phyloP scores from a whole-genome alignment of 1,140 invertebrate genomes.

The Holotrichia oblita region DNA sequence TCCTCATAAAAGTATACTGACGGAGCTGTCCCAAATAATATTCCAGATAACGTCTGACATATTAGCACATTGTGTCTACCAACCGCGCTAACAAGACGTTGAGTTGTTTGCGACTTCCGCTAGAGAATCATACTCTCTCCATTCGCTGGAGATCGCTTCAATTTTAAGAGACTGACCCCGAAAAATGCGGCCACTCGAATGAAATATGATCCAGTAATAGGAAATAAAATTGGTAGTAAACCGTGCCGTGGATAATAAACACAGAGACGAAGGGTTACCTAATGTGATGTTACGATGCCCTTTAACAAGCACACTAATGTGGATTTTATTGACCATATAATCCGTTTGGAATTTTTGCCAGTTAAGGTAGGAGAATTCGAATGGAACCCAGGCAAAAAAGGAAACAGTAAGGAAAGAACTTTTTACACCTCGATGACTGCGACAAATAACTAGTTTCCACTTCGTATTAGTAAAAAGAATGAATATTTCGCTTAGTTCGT shows the following conservation, averaged over 20 bases:
- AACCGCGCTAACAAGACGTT: constrained; percentile 20
- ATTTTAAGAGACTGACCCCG: constrained; percentile 34
- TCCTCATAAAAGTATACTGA: not conserved
- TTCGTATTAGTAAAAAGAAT: not conserved
- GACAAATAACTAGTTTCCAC: not conserved
- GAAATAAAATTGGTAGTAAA: constrained; percentile 32
- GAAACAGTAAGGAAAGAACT: not conserved
- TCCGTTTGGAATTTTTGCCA: constrained; percentile 21
- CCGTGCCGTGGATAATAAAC: constrained; percentile 32
- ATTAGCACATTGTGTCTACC: constrained; percentile 6
- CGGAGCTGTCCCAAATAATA: constrained; percentile 2
- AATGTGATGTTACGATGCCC: constrained; percentile 33
- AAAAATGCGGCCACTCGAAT: not conserved
- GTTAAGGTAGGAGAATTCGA: not conserved
- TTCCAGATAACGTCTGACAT: constrained; percentile 3
- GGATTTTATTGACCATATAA: constrained; percentile 30
- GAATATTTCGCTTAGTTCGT: not conserved
- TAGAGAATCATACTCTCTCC: not conserved
- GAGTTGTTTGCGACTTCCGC: constrained; percentile 3
- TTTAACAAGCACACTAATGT: constrained; percentile 33
- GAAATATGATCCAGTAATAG: constrained; percentile 35
- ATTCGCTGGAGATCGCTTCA: not conserved
- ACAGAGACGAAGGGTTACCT: not conserved
- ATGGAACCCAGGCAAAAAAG: not conserved
- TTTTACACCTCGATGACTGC: not conserved